Conservation (phyloP, 2,888 invertebrate species). For the Neoascia interrupta region DNA sequence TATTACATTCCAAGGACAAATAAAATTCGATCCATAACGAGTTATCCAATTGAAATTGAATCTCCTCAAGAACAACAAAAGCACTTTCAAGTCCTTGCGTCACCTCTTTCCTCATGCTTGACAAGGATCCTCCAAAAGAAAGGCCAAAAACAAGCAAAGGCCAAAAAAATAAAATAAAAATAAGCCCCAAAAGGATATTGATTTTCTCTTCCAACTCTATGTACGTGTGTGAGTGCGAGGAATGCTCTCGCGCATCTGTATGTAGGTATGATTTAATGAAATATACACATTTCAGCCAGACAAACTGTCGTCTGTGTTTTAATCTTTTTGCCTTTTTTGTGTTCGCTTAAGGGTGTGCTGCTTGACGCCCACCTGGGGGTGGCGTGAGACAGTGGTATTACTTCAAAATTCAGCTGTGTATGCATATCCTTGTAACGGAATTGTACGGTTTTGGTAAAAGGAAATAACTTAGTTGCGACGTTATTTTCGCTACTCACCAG, state of each 20-base stretch:
- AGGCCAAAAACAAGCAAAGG: not conserved
- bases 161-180: not conserved
- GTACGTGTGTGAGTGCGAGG: not conserved
- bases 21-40: slow-evolving; percentile 51
- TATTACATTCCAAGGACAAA: slow-evolving; percentile 60
- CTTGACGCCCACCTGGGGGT: not conserved
- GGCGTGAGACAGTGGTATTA: not conserved
- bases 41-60: slow-evolving; percentile 62
- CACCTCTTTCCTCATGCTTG: slow-evolving; percentile 1
- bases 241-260: not conserved
- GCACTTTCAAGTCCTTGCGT: slow-evolving; percentile 3
- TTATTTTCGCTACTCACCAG: slow-evolving; percentile 73
- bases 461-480: slow-evolving; percentile 40
- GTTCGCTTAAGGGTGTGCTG: slow-evolving; percentile 14
- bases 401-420: slow-evolving; percentile 43
- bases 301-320: slow-evolving; percentile 66
- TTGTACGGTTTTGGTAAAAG: slow-evolving; percentile 18
- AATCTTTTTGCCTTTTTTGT: slow-evolving; percentile 5
- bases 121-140: slow-evolving; percentile 10
- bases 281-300: slow-evolving; percentile 59
- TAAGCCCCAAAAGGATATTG: slow-evolving; percentile 47
- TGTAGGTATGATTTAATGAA: slow-evolving; percentile 58
- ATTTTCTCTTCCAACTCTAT: slow-evolving; percentile 30
- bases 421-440: slow-evolving; percentile 43
- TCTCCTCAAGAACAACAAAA: slow-evolving; percentile 35